Evolutionary conservation across 2,797 vertebrate genomes (phyloP).

Genomic region (Apogon talboti): DNA sequence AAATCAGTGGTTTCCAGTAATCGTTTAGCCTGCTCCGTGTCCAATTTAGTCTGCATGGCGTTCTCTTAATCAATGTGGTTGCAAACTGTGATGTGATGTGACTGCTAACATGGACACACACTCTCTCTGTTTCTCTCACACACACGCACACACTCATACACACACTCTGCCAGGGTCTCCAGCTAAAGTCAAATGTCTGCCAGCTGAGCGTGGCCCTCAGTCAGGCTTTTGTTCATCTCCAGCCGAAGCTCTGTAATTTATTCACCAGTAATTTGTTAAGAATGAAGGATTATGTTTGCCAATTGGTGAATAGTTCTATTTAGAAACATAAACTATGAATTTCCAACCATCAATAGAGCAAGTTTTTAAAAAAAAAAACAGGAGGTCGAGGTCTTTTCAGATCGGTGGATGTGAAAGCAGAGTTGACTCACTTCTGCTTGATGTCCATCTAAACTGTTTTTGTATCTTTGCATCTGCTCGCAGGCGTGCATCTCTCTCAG

Average conservation of each 20-base stretch:
- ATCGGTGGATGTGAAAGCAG: no score
- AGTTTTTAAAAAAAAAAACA: no score
- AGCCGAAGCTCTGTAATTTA: constrained; percentile 77
- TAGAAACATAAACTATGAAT: no score
- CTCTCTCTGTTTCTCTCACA: constrained; percentile 24
- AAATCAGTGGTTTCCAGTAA: constrained; percentile 57
- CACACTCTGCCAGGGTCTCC: constrained; percentile 43
- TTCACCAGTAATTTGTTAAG: constrained; percentile 63
- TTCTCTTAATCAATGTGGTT: constrained; percentile 78
- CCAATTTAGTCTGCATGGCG: constrained; percentile 74
- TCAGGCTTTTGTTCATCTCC: constrained; percentile 76
- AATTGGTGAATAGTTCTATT: constrained; percentile 32
- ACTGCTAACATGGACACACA: constrained; percentile 75
- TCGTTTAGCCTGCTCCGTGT: constrained; percentile 61
- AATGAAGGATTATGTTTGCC: constrained; percentile 43
- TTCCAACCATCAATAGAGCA: no score
- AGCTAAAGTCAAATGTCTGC: constrained; percentile 76
- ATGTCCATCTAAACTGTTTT: constrained; percentile 6
- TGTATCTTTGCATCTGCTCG: background rate
- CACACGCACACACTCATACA: constrained; percentile 34
- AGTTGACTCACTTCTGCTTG: constrained; percentile 1
- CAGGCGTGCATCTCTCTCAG: constrained; percentile 1
- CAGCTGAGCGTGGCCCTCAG: constrained; percentile 77
- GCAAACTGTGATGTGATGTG: constrained; percentile 81
- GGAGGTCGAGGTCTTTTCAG: no score